A percentile compares a stretch with the other conserved stretches of the same genome.
These are phyloP conservation scores for Thumatha senex DNA, from an alignment of 2,888 invertebrate species.

Conservation along the genomic window DNA sequence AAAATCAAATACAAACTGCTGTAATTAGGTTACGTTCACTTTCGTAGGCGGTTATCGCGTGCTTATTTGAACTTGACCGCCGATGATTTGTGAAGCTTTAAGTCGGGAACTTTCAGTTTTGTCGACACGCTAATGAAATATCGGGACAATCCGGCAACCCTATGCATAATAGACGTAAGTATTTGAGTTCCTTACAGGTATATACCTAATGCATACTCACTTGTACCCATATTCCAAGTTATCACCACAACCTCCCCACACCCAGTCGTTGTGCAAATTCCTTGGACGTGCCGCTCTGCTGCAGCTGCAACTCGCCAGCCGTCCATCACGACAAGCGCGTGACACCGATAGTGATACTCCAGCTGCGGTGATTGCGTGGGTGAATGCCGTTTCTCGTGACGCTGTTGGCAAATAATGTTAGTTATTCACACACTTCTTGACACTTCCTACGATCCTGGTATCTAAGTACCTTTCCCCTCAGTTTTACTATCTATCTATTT, in stretches of 20 bases:
- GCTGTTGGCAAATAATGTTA: slow-evolving; percentile 69
- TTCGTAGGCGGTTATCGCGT: no score
- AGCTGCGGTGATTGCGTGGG: slow-evolving; percentile 94
- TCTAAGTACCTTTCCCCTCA: background rate
- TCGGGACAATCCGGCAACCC: no score
- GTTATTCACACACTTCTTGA: no score
- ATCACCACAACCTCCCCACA: slow-evolving; percentile 99
- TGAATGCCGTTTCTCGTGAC: slow-evolving; percentile 95
- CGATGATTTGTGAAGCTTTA: no score
- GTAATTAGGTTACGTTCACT: no score
- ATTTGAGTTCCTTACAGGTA: no score
- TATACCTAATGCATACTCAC: slow-evolving; percentile 76
- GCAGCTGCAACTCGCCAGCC: slow-evolving; percentile 95
- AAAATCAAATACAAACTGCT: no score
- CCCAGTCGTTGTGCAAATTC: slow-evolving; percentile 95
- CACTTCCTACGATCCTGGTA: background rate
- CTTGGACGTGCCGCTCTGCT: slow-evolving; percentile 91
- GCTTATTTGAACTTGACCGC: no score
- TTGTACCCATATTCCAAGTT: slow-evolving; percentile 98
- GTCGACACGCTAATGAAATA: no score
- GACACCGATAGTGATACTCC: slow-evolving; percentile 95
- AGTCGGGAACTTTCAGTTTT: no score
- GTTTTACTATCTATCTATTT: background rate
- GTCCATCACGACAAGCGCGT: slow-evolving; percentile 95
- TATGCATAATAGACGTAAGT: no score